These are phyloP conservation scores for Rotaria magnacalcarata DNA, from an alignment of 2,888 invertebrate species.

Conservation along the genomic window DNA sequence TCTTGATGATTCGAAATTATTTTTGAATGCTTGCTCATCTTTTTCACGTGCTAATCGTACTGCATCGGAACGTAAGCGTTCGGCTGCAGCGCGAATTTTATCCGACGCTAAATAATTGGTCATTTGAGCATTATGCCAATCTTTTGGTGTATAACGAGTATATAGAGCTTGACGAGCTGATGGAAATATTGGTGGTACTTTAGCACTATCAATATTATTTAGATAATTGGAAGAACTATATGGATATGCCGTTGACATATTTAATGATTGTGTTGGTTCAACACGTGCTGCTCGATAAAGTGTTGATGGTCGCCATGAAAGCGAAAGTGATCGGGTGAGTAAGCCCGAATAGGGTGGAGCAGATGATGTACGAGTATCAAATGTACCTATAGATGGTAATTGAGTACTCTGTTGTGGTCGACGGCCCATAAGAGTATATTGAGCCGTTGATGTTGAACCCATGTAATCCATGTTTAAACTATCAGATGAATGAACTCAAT, in stretches of 20 bases:
- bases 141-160: constrained; percentile 78
- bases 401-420: constrained; percentile 31
- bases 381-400: constrained; percentile 42
- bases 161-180: constrained; percentile 65
- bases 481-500: background rate
- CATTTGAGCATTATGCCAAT: constrained; percentile 80
- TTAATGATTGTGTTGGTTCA: constrained; percentile 38
- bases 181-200: constrained; percentile 58
- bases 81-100: constrained; percentile 70
- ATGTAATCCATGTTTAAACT: constrained; percentile 40
- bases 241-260: constrained; percentile 18
- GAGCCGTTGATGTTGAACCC: constrained; percentile 44
- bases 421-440: constrained; percentile 45
- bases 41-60: constrained; percentile 59
- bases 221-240: constrained; percentile 31
- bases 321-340: constrained; percentile 39
- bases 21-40: constrained; percentile 59
- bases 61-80: constrained; percentile 57
- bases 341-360: constrained; percentile 45
- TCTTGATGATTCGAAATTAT: constrained; percentile 73
- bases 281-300: constrained; percentile 41
- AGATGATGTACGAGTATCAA: constrained; percentile 41
- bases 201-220: constrained; percentile 21
- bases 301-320: constrained; percentile 45
- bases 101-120: constrained; percentile 77